Evolutionary conservation across 2,797 vertebrate genomes (phyloP).

Genomic region (Lithobates sylvaticus): DNA sequence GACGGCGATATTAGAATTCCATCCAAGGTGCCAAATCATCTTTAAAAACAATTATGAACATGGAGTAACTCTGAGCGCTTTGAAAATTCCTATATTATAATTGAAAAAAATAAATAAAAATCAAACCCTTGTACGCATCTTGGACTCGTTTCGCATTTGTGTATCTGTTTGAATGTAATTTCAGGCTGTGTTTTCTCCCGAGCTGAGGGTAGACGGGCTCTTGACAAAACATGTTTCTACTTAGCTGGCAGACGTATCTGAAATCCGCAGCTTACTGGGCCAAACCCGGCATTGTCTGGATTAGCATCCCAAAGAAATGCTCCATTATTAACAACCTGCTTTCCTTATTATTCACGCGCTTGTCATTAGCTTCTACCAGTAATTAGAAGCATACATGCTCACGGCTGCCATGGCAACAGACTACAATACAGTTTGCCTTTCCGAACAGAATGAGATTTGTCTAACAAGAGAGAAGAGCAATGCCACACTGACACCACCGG

Average conservation of each 20-base stretch:
- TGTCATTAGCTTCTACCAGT: slow-evolving; percentile 43
- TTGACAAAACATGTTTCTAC: slow-evolving; percentile 29
- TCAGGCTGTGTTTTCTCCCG: slow-evolving; percentile 18
- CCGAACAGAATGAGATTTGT: slow-evolving; percentile 33
- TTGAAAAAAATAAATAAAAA: not conserved
- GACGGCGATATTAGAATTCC: too few species aligned
- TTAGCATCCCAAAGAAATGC: slow-evolving; percentile 48
- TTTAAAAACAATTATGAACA: not conserved
- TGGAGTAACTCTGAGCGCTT: not conserved
- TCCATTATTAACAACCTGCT: slow-evolving; percentile 50
- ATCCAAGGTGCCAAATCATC: not conserved
- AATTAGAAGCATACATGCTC: slow-evolving; percentile 37
- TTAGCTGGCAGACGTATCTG: slow-evolving; percentile 21
- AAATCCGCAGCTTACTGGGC: slow-evolving; percentile 42
- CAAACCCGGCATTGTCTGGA: slow-evolving; percentile 43
- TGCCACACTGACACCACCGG: slow-evolving; percentile 8
- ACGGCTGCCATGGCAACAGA: slow-evolving; percentile 45
- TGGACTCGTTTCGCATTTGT: not conserved
- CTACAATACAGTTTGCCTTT: slow-evolving; percentile 29
- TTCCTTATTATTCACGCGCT: slow-evolving; percentile 55
- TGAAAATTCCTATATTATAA: not conserved
- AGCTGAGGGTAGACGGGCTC: not conserved
- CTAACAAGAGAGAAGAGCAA: slow-evolving; percentile 21
- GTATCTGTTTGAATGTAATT: not conserved
- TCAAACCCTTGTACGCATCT: not conserved